phyloP scores from a whole-genome alignment of 2,797 vertebrate genomes.

The Centroberyx gerrardi region DNA sequence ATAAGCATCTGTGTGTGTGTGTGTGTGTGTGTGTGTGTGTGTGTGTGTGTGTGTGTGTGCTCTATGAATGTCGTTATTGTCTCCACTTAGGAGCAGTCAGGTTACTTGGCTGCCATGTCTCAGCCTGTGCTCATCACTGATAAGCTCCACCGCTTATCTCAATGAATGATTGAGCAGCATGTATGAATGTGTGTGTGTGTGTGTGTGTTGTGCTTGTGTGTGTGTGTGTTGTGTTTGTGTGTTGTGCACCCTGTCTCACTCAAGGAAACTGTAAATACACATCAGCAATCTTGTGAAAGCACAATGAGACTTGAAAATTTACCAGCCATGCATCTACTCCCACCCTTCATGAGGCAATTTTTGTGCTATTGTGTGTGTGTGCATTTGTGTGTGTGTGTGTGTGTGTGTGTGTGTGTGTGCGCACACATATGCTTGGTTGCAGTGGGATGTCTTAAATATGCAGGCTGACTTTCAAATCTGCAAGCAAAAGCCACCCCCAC shows the following conservation, averaged over 20 bases:
- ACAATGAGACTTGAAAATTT: conserved; percentile 39
- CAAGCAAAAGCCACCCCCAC: neutral
- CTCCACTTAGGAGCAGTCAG: conserved; percentile 56
- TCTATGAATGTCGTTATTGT: conserved; percentile 58
- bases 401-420: conserved; percentile 2
- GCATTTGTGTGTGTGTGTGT: neutral
- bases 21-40: conserved; percentile 15
- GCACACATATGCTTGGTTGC: neutral
- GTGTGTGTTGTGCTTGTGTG: conserved; percentile 4
- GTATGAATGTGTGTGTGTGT: conserved; percentile 26
- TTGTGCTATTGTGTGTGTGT: neutral
- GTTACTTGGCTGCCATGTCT: conserved; percentile 61
- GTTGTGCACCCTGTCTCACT: neutral
- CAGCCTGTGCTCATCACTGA: conserved; percentile 63
- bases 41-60: conserved; percentile 21
- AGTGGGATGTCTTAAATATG: neutral
- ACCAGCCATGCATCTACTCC: neutral
- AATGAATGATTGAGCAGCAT: conserved; percentile 55
- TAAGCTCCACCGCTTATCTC: conserved; percentile 74
- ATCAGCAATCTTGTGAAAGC: conserved; percentile 1
- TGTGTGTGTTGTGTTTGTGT: neutral
- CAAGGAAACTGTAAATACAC: neutral
- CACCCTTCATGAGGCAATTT: neutral
- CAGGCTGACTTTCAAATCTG: neutral
- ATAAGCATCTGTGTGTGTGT: conserved; percentile 32